phyloP scores from a whole-genome alignment of 2,113 vertebrate species.

The Corythornis vintsioides region DNA sequence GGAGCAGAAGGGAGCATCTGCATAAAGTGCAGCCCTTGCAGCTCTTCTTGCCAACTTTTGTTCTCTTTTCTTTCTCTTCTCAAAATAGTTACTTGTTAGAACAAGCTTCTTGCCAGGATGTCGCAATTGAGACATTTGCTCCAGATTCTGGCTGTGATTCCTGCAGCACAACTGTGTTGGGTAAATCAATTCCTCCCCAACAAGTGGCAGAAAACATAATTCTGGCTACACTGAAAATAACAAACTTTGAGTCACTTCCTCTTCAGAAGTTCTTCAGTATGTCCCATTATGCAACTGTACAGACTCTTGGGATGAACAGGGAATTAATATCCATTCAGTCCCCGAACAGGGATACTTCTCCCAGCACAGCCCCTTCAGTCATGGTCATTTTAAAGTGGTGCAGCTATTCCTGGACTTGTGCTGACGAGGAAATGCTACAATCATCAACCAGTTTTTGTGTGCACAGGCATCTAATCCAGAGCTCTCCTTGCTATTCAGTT shows the following conservation, averaged over 20 bases:
- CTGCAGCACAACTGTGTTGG: background rate
- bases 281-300: background rate
- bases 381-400: background rate
- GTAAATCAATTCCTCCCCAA: background rate
- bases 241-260: conserved; percentile 46
- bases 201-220: background rate
- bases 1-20: background rate
- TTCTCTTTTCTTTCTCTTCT: conserved; percentile 25
- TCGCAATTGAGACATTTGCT: conserved; percentile 37
- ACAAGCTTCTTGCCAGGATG: conserved; percentile 51
- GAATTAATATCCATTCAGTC: background rate
- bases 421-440: background rate
- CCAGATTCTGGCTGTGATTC: conserved; percentile 30
- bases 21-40: background rate
- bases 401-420: background rate
- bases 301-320: background rate
- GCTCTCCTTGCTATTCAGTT: background rate
- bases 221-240: conserved; percentile 13
- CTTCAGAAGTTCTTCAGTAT: background rate
- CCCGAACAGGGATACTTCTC: background rate
- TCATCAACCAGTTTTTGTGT: background rate
- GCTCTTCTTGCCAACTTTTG: conserved; percentile 6
- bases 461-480: background rate
- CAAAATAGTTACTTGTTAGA: conserved; percentile 42
- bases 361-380: background rate